Evolutionary conservation across 2,888 invertebrate genomes (phyloP).

Genomic region (Ophion ellenae): DNA sequence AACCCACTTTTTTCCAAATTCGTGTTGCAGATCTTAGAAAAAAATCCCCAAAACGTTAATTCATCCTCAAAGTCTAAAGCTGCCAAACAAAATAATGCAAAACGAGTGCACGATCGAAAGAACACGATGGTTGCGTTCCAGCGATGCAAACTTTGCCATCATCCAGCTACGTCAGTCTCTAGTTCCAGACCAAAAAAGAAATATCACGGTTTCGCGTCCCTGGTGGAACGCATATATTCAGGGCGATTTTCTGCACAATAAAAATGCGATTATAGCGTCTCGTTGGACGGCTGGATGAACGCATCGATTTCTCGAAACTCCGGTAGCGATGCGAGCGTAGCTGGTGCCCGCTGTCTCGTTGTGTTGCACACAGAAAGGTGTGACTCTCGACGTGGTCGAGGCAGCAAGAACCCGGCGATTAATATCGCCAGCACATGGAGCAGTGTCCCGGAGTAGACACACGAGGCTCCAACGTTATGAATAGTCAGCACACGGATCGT

Average conservation of each 20-base stretch:
- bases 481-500: conserved; percentile 72
- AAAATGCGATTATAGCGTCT: background rate
- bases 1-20: too few species aligned
- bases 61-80: too few species aligned
- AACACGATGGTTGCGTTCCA: too few species aligned
- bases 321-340: background rate
- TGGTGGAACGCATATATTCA: background rate
- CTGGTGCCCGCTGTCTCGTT: background rate
- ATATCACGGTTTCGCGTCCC: background rate
- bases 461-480: conserved; percentile 65
- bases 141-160: too few species aligned
- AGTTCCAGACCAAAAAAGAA: background rate
- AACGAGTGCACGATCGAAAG: too few species aligned
- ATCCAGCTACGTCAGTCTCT: too few species aligned
- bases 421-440: conserved; percentile 13
- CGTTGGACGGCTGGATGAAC: background rate
- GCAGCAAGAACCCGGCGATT: conserved; percentile 4
- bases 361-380: conserved; percentile 17
- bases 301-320: conserved; percentile 19
- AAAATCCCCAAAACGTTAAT: too few species aligned
- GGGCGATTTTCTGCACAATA: background rate
- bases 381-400: conserved; percentile 7
- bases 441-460: conserved; percentile 15
- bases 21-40: too few species aligned
- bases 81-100: too few species aligned